These are phyloP conservation scores for Microcebus ravelobensis DNA, from an alignment of 2,113 vertebrate genomes.

Conservation along the genomic window DNA sequence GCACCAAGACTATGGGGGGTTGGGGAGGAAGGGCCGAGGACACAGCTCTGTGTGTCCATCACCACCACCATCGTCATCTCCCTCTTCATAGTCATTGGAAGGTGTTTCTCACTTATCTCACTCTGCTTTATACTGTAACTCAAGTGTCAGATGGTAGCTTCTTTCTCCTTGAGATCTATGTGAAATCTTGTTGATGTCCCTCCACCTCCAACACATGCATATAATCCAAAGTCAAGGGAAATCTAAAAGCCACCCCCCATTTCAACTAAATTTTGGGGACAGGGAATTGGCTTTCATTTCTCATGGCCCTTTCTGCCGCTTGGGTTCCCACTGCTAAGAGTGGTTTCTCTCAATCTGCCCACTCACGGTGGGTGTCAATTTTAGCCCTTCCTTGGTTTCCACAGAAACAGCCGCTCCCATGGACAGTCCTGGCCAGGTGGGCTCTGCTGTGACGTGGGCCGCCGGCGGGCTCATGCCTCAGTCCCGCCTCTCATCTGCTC, in stretches of 20 bases:
- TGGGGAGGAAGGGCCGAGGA: not conserved
- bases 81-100: not conserved
- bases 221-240: not conserved
- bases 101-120: not conserved
- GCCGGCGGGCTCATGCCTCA: rapidly evolving
- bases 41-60: not conserved
- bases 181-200: not conserved
- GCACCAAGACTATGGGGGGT: no score
- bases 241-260: not conserved
- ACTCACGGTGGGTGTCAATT: not conserved
- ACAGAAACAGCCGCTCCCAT: not conserved
- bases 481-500: not conserved
- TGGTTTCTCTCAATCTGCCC: not conserved
- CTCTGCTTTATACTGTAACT: not conserved
- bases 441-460: not conserved
- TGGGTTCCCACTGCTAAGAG: not conserved
- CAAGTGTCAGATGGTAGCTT: not conserved
- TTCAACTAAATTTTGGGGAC: not conserved
- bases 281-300: not conserved
- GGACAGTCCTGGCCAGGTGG: not conserved
- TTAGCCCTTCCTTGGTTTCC: not conserved
- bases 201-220: not conserved
- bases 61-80: not conserved
- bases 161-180: not conserved
- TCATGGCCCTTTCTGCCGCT: not conserved